phyloP scores from a whole-genome alignment of 2,888 invertebrate genomes.

The Drosophila lutescens region DNA sequence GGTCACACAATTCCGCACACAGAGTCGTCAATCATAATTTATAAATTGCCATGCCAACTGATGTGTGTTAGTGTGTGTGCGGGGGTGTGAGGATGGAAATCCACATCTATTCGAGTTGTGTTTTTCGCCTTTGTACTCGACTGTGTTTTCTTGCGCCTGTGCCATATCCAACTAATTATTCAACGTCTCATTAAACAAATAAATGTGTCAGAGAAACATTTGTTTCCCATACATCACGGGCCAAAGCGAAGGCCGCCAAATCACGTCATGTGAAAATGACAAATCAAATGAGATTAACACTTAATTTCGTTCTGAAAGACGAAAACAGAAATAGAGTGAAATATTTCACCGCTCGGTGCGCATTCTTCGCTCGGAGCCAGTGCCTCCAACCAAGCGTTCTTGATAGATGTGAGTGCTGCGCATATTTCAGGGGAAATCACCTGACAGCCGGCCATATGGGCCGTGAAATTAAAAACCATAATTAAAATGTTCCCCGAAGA shows the following conservation, averaged over 20 bases:
- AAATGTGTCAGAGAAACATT: constrained; percentile 52
- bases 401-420: constrained; percentile 34
- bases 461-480: constrained; percentile 64
- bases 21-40: constrained; percentile 77
- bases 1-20: constrained; percentile 70
- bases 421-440: constrained; percentile 66
- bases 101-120: constrained; percentile 15
- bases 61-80: constrained; percentile 17
- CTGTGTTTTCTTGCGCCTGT: constrained; percentile 20
- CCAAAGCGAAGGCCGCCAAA: constrained; percentile 54
- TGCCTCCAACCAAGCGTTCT: constrained; percentile 38
- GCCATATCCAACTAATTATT: constrained; percentile 69
- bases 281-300: constrained; percentile 78
- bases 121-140: constrained; percentile 15
- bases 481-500: constrained; percentile 49
- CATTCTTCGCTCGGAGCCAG: constrained; percentile 6
- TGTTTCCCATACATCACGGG: constrained; percentile 51
- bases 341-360: constrained; percentile 30
- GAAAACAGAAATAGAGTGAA: constrained; percentile 42
- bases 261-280: constrained; percentile 77
- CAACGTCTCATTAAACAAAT: constrained; percentile 68
- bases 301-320: constrained; percentile 59
- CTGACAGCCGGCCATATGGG: constrained; percentile 63
- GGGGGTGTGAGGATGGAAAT: constrained; percentile 15
- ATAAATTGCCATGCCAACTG: constrained; percentile 58